Conservation (phyloP, 2,113 vertebrate species). For the Nerophis ophidion region DNA sequence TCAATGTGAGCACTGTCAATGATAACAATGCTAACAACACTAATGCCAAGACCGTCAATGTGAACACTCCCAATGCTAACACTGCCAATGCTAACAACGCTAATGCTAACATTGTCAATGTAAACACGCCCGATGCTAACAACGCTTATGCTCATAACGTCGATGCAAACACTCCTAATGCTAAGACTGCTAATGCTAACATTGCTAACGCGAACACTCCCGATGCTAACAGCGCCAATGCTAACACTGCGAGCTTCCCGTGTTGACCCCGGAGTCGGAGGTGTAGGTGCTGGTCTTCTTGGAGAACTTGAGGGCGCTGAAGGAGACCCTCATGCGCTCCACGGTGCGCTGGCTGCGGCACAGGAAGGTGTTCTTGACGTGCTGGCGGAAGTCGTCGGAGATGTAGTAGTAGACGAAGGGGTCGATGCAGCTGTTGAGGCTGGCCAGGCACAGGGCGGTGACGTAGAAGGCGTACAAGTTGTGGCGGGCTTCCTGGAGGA, state of each 20-base stretch:
- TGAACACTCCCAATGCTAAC: too few species aligned
- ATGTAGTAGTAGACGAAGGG: slow-evolving; percentile 93
- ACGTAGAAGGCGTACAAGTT: slow-evolving; percentile 79
- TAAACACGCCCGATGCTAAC: too few species aligned
- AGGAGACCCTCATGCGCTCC: slow-evolving; percentile 80
- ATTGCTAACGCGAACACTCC: too few species aligned
- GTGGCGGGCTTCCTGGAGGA: slow-evolving; percentile 52
- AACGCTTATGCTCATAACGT: too few species aligned
- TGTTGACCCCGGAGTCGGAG: neutral
- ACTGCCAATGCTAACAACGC: too few species aligned
- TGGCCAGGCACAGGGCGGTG: slow-evolving; percentile 78
- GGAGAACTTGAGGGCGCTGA: slow-evolving; percentile 75
- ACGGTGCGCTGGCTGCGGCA: slow-evolving; percentile 80
- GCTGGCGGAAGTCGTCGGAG: slow-evolving; percentile 87
- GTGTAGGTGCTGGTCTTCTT: neutral
- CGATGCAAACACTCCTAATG: too few species aligned
- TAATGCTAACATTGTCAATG: too few species aligned
- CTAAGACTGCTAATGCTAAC: too few species aligned
- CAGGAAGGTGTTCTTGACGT: slow-evolving; percentile 83
- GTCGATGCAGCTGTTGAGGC: slow-evolving; percentile 91
- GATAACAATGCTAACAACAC: too few species aligned
- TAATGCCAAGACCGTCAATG: too few species aligned
- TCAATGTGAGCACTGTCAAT: too few species aligned
- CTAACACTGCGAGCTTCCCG: slow-evolving; percentile 5
- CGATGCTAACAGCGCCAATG: too few species aligned